Base-by-base conservation (phyloP, 2,113 vertebrate genomes). In the Nothocercus nigrocapillus region DNA sequence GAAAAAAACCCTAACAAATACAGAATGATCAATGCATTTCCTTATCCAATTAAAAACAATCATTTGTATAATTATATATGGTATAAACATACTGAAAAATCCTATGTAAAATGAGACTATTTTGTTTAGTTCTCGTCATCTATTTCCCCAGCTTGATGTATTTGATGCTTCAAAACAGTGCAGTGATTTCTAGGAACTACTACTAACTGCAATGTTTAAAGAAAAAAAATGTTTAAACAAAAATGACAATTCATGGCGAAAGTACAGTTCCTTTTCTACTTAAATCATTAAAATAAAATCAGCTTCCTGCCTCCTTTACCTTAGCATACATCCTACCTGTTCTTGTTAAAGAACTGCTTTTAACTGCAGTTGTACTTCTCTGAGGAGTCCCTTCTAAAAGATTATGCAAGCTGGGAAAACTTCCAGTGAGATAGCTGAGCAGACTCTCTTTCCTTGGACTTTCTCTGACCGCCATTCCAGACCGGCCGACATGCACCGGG, bases 371-470 rank as follows among this genome's bases (percentile, higher is more conserved):
- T 69, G 98, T 92, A 69, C 96, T 99, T 94, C 98, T 98, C 92
- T 99, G 99, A n/a, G 99, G 99, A 21, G 99, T 99, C 25, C 99
- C 98, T 96, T 99, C 99, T 96, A 99, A 96, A 59, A 99, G 98
- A 96, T 99, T 99, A 97, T 99, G 99, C 85, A 99, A 96, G 78
- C 99, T 99, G 27, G 99, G 98, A 86, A 99, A 99, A 83, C 99
- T 99, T 90, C 99, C 99, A 1, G 99, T 99, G 81, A 99, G 98
- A 92, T 99, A 99, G 96, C 99, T 99, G 87, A 99, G 98, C 47
- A 99, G 98, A 82, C 99, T 99, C 95, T 99, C 99, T 85, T 99
- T 99, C 66, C 99, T 97, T 49, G 99, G 99, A 64, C 99, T 99
- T 95, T 99, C 99, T 97, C 98, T 99, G 67, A 98, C 97, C 3